Percentiles rank a stretch among this genome's conserved stretches.
These are phyloP conservation scores for Cercocebus atys DNA, from an alignment of 2,113 vertebrate species.

Conservation along the genomic window DNA sequence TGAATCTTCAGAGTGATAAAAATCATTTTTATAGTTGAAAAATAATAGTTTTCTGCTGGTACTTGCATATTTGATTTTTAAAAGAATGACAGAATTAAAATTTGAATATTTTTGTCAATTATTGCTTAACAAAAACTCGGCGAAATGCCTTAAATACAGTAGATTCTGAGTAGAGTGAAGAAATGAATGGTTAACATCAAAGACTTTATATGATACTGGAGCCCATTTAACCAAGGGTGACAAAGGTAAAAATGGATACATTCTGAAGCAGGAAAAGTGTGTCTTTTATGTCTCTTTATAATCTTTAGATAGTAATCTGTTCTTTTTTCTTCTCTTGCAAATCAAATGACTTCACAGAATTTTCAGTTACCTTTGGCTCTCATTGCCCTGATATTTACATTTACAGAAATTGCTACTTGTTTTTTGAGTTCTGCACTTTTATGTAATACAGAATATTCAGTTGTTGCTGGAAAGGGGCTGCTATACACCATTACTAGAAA, in stretches of 20 bases:
- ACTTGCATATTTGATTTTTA: not conserved
- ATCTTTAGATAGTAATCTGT: not conserved
- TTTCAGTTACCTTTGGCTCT: not conserved
- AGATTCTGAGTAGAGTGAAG: not conserved
- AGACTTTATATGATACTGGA: not conserved
- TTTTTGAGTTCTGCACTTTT: not conserved
- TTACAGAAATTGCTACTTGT: not conserved
- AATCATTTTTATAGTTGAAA: not conserved
- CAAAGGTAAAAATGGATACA: not conserved
- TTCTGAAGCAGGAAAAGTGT: not conserved
- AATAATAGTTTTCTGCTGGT: not conserved
- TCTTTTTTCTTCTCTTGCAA: not conserved
- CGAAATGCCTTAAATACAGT: not conserved
- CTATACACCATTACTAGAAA: not conserved
- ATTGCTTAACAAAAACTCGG: not conserved
- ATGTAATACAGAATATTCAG: not conserved
- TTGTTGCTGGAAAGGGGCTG: not conserved
- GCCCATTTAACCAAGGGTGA: not conserved
- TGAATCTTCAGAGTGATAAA: not conserved
- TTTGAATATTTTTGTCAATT: not conserved
- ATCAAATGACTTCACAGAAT: not conserved
- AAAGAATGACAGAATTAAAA: not conserved
- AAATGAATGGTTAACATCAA: not conserved
- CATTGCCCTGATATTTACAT: not conserved
- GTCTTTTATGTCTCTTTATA: not conserved